phyloP scores from a whole-genome alignment of 2,888 invertebrate species.

The Eupelmus urozonus region DNA sequence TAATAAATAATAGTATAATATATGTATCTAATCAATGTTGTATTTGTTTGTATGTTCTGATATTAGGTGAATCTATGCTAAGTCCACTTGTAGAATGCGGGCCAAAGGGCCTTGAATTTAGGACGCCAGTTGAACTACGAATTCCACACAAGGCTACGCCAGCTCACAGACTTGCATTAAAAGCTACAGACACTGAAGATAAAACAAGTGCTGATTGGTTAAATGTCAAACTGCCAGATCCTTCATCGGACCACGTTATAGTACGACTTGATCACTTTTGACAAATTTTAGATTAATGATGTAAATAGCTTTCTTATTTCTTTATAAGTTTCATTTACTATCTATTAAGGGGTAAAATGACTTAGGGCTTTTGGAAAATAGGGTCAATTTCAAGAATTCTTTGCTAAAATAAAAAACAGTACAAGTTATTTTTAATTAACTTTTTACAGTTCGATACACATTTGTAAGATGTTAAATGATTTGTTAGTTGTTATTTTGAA shows the following conservation, averaged over 20 bases:
- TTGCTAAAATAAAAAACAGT: too few species aligned
- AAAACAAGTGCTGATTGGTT: constrained; percentile 92
- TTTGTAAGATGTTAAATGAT: too few species aligned
- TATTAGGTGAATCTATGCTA: constrained; percentile 93
- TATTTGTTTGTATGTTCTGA: constrained; percentile 22
- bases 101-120: constrained; percentile 93
- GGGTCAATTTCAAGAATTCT: too few species aligned
- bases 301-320: too few species aligned
- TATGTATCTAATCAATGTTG: too few species aligned
- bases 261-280: constrained; percentile 95
- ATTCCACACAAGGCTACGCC: constrained; percentile 92
- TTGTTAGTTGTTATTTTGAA: too few species aligned
- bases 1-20: too few species aligned
- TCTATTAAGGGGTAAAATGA: too few species aligned
- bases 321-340: too few species aligned
- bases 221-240: constrained; percentile 89
- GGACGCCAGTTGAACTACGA: constrained; percentile 92
- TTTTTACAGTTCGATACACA: too few species aligned
- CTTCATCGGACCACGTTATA: constrained; percentile 91
- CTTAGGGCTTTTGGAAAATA: too few species aligned
- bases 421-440: too few species aligned
- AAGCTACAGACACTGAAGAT: constrained; percentile 89
- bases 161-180: constrained; percentile 86
- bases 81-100: constrained; percentile 98
- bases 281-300: constrained; percentile 58